Base-by-base conservation (phyloP, 2,888 invertebrate species). In the Orthosia cruda region DNA sequence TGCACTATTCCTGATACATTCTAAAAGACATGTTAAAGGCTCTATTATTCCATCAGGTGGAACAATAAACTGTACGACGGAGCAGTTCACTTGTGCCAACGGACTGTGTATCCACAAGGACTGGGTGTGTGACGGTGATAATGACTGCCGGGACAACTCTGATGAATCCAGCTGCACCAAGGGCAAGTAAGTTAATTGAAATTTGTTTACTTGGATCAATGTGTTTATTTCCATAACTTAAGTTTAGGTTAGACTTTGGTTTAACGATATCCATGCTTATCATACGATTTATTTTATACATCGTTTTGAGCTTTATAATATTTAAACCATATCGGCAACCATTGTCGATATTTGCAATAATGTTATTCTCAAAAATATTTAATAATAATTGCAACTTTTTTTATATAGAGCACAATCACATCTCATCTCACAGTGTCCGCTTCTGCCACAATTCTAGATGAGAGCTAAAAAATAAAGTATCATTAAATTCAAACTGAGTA, bases 61-160 rank as follows among this genome's bases (percentile, higher is more conserved):
- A 47, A 91, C 95, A 23, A 91, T 92, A 18, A 98, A 98, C 90
- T 98, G 98, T 91, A 97, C 98, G 0, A 94, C 96, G 0, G 97
- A 98, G 65, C 98, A 98, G 92, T 98, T 98, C 89, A 97, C 97
- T 87, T 98, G 98, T 90, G 96, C 97, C 52, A 98, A 98, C 91
- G 98, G 98, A 0, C 97, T 98, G 59, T 98, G 98, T 92, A 98
- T 98, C 80, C 98, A 97, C 74, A 97, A 97, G 81, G 97, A 97
- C 23, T 98, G 98, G 98, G 95, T 97, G 9, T 98, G 98, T 91
- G 98, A 98, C 77, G 97, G 97, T 0, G 98, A 98, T 90, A 98
- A 98, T 91, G 98, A 98, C 91, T 98, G 98, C 90, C 97, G 97
- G 68, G 98, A 98, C 90, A 98, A 97, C 89, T 98, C 98, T 0